A percentile compares a stretch with the other conserved stretches of the same genome.
Conservation (phyloP, 2,113 vertebrate species). For the Psophia crepitans region DNA sequence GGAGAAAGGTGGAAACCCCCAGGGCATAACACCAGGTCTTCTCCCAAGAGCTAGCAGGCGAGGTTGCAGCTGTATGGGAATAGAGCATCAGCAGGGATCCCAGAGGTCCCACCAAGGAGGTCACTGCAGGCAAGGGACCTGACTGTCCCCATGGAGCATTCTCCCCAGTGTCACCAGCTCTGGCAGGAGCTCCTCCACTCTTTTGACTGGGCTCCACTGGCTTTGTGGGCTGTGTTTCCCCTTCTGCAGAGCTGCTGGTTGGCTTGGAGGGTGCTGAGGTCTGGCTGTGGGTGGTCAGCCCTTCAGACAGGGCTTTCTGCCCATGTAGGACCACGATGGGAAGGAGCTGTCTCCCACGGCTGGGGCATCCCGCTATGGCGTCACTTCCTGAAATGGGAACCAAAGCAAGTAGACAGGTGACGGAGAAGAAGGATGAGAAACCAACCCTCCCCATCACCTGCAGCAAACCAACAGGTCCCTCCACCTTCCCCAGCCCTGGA, state of each 20-base stretch:
- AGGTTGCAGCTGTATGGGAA: neutral
- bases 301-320: neutral
- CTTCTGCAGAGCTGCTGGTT: neutral
- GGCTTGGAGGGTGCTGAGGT: neutral
- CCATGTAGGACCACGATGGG: accelerated
- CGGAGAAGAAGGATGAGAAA: neutral
- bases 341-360: accelerated
- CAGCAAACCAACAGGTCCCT: neutral
- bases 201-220: neutral
- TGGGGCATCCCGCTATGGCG: accelerated
- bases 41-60: accelerated
- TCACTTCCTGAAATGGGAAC: neutral
- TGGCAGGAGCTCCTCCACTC: accelerated
- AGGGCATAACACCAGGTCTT: neutral
- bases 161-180: neutral
- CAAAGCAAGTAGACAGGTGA: neutral
- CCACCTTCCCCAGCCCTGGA: too few species aligned
- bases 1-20: neutral
- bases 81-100: neutral
- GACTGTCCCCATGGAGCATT: neutral
- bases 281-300: neutral
- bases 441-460: neutral
- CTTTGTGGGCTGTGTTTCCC: accelerated
- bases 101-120: neutral
- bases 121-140: neutral